Evolutionary conservation across 2,797 vertebrate genomes (phyloP), one percentile per base, ranked within the genome.

Genomic region (Rhinoraja longicauda): DNA sequence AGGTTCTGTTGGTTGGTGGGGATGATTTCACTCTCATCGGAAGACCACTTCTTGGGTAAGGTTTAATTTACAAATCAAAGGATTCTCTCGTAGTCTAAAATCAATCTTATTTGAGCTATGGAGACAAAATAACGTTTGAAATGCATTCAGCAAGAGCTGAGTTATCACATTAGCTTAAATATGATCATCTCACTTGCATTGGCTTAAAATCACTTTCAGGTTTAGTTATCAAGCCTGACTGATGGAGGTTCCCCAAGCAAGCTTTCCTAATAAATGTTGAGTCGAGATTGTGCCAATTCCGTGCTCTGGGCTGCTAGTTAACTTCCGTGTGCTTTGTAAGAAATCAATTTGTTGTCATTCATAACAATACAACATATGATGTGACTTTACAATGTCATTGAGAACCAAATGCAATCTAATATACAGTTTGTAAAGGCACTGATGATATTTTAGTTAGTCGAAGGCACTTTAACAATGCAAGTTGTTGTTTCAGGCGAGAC

Each of bases 1-100:
- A 98, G 97, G 97, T 98, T 79, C 94, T 98, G 94, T 94, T 98
- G 94, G 96, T 97, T 0, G 97, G 97, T 78, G 96, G 97, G 8
- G 96, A 97, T 1, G 94, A 98, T 94, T 99, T 99, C 96, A 98
- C 98, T 0, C 95, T 99, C 4, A 53, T 99, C 0, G 98, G 98
- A 45, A 97, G 97, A 94, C 98, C 98, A 0, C 96, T 99, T 36
- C 97, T 99, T 19, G 95, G 97, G 97, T 98, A 95, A 96, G 96
- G 32, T 0, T 19, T 67, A 93, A 6, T 19, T 77, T 93, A 64
- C 19, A 67, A 36, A 92, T 76, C 21, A 75, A 92, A 19, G 29
- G n/a, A 88, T 92, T 32, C 21, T 5, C 19, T 67, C 32, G 12
- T 88, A 9, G 15, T 21, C 59, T 24, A 36, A 78, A 88, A 36